These are phyloP conservation scores for Aproaerema taeniolella DNA, from an alignment of 2,888 invertebrate genomes.

Conservation along the genomic window DNA sequence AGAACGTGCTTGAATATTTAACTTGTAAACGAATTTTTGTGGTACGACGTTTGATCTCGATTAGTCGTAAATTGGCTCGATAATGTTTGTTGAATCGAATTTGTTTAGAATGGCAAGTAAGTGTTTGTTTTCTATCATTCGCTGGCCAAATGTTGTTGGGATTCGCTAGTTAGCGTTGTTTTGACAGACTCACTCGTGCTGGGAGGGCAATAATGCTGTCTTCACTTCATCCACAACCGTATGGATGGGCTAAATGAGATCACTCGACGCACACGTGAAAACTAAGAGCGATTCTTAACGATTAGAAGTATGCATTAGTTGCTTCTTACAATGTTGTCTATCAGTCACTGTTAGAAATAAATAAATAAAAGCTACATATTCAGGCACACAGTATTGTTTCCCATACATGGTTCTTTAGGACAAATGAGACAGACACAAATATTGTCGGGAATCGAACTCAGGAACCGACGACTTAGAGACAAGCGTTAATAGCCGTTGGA, in stretches of 20 bases:
- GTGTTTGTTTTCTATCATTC: slow-evolving; percentile 74
- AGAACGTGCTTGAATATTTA: slow-evolving; percentile 29
- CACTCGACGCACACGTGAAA: slow-evolving; percentile 18
- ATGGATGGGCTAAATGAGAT: slow-evolving; percentile 40
- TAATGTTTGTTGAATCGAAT: slow-evolving; percentile 64
- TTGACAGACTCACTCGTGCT: slow-evolving; percentile 68
- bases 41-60: slow-evolving; percentile 58
- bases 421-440: no score
- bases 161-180: slow-evolving; percentile 68
- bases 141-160: slow-evolving; percentile 63
- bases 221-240: slow-evolving; percentile 38
- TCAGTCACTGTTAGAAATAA: no score
- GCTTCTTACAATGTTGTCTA: slow-evolving; percentile 5
- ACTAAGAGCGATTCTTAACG: slow-evolving; percentile 16
- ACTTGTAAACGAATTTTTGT: slow-evolving; percentile 47
- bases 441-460: no score
- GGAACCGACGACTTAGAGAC: no score
- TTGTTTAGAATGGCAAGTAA: slow-evolving; percentile 63
- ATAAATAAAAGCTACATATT: no score
- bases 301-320: slow-evolving; percentile 4
- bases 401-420: no score
- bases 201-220: slow-evolving; percentile 60
- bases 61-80: slow-evolving; percentile 58
- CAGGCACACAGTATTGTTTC: no score
- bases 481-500: no score